Percentiles rank a stretch among this genome's conserved stretches.
phyloP scores from a whole-genome alignment of 2,888 invertebrate species.

The Melolontha melolontha region DNA sequence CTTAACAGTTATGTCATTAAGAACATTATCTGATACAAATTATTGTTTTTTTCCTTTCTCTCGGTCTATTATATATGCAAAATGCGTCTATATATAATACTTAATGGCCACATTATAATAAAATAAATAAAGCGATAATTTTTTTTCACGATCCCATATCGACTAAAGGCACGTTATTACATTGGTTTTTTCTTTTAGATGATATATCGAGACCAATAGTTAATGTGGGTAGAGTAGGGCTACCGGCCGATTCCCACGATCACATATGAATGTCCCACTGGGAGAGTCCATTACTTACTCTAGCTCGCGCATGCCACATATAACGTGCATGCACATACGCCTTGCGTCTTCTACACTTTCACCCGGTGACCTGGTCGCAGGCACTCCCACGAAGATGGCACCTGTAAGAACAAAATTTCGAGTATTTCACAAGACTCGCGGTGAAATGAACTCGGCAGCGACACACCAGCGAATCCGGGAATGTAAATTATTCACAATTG shows the following conservation, averaged over 20 bases:
- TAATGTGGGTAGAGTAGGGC: slow-evolving; percentile 48
- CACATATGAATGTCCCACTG: slow-evolving; percentile 48
- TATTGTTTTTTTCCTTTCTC: background rate
- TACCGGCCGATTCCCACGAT: slow-evolving; percentile 49
- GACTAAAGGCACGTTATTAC: slow-evolving; percentile 35
- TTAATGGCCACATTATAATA: slow-evolving; percentile 14
- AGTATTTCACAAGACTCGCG: slow-evolving; percentile 42
- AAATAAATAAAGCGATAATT: slow-evolving; percentile 7
- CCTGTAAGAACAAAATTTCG: slow-evolving; percentile 47
- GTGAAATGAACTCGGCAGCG: slow-evolving; percentile 3
- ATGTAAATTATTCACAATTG: slow-evolving; percentile 31
- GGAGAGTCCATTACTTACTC: slow-evolving; percentile 47
- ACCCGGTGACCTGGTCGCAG: slow-evolving; percentile 48
- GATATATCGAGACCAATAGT: slow-evolving; percentile 47
- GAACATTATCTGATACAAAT: too few relatives aligned
- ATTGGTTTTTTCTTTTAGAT: slow-evolving; percentile 40
- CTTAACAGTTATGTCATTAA: too few relatives aligned
- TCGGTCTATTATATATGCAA: slow-evolving; percentile 3
- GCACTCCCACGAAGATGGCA: slow-evolving; percentile 50
- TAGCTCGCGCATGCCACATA: slow-evolving; percentile 45
- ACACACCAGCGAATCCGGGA: background rate
- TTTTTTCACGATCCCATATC: slow-evolving; percentile 12
- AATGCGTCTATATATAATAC: slow-evolving; percentile 5
- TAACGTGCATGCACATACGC: slow-evolving; percentile 25
- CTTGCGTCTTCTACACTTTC: slow-evolving; percentile 47